Percentiles rank a stretch among this genome's conserved stretches.
phyloP scores from a whole-genome alignment of 2,888 invertebrate species.

The Drosophila meridiana region DNA sequence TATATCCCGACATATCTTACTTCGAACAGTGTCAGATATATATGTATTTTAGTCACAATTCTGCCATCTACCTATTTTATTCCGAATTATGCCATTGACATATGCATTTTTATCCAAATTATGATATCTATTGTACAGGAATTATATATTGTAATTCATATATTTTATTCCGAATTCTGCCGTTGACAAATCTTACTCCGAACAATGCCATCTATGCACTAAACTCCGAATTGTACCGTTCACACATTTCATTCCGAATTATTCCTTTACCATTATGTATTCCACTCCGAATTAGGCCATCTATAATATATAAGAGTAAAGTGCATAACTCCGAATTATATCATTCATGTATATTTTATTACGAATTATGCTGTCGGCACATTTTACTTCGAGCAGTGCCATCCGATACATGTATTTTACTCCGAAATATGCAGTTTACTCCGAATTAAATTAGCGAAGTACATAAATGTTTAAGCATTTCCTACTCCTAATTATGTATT shows the following conservation, averaged over 20 bases:
- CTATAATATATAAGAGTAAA: not conserved
- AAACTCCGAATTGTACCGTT: not conserved
- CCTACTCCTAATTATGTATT: not conserved
- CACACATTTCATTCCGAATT: not conserved
- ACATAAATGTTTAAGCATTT: not conserved
- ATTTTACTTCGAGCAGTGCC: not conserved
- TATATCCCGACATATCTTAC: too few relatives aligned
- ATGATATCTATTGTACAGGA: too few relatives aligned
- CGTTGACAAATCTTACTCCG: not conserved
- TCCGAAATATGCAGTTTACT: not conserved
- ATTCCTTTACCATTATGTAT: not conserved
- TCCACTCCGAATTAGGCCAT: not conserved
- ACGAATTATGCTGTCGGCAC: not conserved
- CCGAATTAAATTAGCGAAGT: not conserved
- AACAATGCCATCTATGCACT: not conserved
- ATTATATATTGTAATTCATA: too few relatives aligned
- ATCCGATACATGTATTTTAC: not conserved
- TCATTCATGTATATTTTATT: not conserved
- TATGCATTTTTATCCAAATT: too few relatives aligned
- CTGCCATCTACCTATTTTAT: not conserved
- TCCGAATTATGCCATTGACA: too few relatives aligned
- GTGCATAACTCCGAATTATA: not conserved
- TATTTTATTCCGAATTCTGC: not conserved
- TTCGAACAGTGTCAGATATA: too few relatives aligned
- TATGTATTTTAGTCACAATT: too few relatives aligned